Evolutionary conservation across 1,140 invertebrate genomes (phyloP), one percentile per base, ranked within the genome.

Genomic region (Ectropis grisescens): DNA sequence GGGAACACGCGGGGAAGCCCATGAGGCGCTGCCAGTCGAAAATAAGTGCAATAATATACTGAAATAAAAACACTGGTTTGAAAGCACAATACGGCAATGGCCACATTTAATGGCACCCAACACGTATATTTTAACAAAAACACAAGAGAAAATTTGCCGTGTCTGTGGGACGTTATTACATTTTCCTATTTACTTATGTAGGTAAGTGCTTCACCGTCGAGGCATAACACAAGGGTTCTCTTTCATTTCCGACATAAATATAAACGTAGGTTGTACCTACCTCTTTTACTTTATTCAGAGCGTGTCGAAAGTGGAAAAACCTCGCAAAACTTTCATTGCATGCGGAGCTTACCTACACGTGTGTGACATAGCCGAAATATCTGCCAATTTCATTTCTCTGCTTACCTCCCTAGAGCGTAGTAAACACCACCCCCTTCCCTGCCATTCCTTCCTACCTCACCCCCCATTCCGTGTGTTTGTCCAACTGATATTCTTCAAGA

Each of bases 381-480:
- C 61, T 58, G 47, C 59, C 70, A 72, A 72, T 79, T 79, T 79
- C 66, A 71, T 75, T 67, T 64, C 66, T 66, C 47, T 48, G 41
- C 54, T 50, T 50, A 41, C 47, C 66, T 75, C 74, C 68, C 74
- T 47, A 34, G 72, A 66, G 68, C 53, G 58, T 58, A 62, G 66
- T 70, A 69, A 76, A 68, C 65, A 66, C 55, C 58, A 55, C 54
- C 30, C 39, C 42, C 46, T 28, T 28, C 31, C 37, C 34, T 48
- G 25, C 56, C 56, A 41, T 26, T 39, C 36, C 42, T 29, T 36
- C 40, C 22, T 29, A 39, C 33, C 42, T n/a, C n/a, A n/a, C n/a
- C n/a, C n/a, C n/a, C n/a, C 41, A 37, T 41, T 35, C 44, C 38
- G 38, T 47, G 40, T 64, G 59, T 64, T 71, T 60, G 61, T 56